Conservation (phyloP, 2,888 invertebrate genomes). For the Eupithecia dodoneata region DNA sequence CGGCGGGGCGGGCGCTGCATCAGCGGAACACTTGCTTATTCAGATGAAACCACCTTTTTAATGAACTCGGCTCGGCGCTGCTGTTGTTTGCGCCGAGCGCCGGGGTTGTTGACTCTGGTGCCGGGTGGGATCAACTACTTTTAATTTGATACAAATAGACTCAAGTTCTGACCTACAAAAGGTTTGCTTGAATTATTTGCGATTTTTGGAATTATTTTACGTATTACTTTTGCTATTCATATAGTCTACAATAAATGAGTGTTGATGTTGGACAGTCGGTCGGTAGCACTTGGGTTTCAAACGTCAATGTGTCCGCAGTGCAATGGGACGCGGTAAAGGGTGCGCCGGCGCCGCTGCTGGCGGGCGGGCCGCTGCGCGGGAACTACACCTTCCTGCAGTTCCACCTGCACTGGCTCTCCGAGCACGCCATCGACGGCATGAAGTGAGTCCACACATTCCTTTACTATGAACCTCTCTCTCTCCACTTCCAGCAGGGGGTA, state of each 20-base stretch:
- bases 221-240: no score
- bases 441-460: conserved; percentile 64
- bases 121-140: background rate
- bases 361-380: conserved; percentile 86
- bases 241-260: no score
- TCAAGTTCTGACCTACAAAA: background rate
- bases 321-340: conserved; percentile 59
- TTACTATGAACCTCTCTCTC: no score
- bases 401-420: conserved; percentile 94
- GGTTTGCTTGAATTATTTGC: background rate
- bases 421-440: conserved; percentile 89
- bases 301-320: conserved; percentile 51
- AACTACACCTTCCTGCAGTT: conserved; percentile 88
- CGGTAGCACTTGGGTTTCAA: no score
- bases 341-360: conserved; percentile 59
- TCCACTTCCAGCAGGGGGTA: no score
- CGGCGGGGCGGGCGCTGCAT: no score
- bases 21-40: conserved; percentile 5
- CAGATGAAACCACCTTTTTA: conserved; percentile 16
- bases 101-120: background rate
- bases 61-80: conserved; percentile 4
- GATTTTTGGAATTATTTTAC: no score
- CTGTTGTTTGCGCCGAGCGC: background rate
- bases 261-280: no score
- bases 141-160: background rate